These are phyloP conservation scores for Saturnia japonica DNA, from an alignment of 2,888 invertebrate genomes.

Conservation along the genomic window DNA sequence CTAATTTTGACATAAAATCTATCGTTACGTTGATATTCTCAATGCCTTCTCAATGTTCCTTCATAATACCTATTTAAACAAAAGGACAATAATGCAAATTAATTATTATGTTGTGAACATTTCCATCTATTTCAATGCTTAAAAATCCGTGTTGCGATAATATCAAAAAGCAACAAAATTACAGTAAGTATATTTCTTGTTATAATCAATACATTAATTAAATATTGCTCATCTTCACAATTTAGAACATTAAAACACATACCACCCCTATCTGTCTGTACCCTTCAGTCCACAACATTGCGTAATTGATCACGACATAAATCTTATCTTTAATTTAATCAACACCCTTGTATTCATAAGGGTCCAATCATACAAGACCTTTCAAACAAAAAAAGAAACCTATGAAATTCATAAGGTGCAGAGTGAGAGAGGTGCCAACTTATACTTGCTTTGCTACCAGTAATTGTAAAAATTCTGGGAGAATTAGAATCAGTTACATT, in stretches of 20 bases:
- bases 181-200: background rate
- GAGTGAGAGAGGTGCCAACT: slow-evolving; percentile 31
- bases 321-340: slow-evolving; percentile 79
- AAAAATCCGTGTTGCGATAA: background rate
- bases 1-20: background rate
- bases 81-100: no score
- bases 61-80: background rate
- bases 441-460: slow-evolving; percentile 50
- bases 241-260: slow-evolving; percentile 9
- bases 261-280: slow-evolving; percentile 24
- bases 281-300: slow-evolving; percentile 69
- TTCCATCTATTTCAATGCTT: background rate
- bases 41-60: background rate
- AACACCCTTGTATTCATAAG: slow-evolving; percentile 65
- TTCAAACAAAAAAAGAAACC: background rate
- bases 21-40: background rate
- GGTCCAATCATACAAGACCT: slow-evolving; percentile 40
- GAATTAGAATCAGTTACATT: slow-evolving; percentile 50
- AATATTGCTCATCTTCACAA: slow-evolving; percentile 8
- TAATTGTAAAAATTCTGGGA: slow-evolving; percentile 65
- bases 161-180: background rate
- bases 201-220: background rate
- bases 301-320: slow-evolving; percentile 78
- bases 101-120: no score
- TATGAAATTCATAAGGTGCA: background rate